phyloP scores from a whole-genome alignment of 2,797 vertebrate genomes.

The Chelmon rostratus region DNA sequence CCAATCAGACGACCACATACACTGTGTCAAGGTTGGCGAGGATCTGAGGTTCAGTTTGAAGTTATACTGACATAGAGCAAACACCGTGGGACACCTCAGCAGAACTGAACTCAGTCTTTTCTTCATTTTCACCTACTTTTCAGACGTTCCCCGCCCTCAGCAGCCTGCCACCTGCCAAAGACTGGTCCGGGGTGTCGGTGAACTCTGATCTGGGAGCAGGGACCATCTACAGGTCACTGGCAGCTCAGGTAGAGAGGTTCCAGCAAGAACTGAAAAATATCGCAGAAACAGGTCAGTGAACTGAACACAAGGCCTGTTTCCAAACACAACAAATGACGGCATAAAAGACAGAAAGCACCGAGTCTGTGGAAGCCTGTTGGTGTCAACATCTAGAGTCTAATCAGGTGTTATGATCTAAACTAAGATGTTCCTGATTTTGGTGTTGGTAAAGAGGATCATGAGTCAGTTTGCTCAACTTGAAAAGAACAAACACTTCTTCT shows the following conservation, averaged over 20 bases:
- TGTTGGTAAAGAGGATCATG: background rate
- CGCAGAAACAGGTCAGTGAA: slow-evolving; percentile 70
- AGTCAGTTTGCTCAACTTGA: background rate
- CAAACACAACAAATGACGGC: background rate
- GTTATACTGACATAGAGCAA: background rate
- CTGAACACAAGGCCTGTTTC: background rate
- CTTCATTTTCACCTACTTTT: background rate
- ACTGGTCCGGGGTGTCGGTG: slow-evolving; percentile 77
- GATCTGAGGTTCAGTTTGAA: background rate
- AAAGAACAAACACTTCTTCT: background rate
- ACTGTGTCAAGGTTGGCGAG: slow-evolving; percentile 74
- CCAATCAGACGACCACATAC: slow-evolving; percentile 69
- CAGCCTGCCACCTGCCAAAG: slow-evolving; percentile 60
- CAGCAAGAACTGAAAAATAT: slow-evolving; percentile 69
- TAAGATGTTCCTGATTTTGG: background rate
- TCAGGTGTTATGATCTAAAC: background rate
- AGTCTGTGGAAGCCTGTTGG: background rate
- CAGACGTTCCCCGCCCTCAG: slow-evolving; percentile 69
- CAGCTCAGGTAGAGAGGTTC: slow-evolving; percentile 72
- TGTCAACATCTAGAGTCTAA: background rate
- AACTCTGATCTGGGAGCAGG: slow-evolving; percentile 75
- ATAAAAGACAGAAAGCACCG: background rate
- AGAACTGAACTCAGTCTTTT: background rate
- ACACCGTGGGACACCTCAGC: no score
- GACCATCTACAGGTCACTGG: slow-evolving; percentile 73